These are phyloP conservation scores for Polypterus senegalus DNA, from an alignment of 2,113 vertebrate species.

Conservation along the genomic window DNA sequence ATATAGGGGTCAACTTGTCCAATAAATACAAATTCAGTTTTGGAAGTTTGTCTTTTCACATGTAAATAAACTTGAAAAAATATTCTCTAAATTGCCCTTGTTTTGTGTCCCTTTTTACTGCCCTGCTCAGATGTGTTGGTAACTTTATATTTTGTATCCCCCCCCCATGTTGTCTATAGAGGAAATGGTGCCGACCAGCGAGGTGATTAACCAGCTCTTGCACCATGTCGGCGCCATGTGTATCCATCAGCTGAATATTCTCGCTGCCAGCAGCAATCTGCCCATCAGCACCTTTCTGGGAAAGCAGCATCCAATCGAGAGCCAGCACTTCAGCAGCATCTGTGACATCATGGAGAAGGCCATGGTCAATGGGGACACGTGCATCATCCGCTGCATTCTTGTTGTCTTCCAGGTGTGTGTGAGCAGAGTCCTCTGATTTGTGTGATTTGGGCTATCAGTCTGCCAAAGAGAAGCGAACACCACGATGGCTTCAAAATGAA, in stretches of 20 bases:
- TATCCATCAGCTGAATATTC: conserved; percentile 90
- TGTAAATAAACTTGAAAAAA: too few species aligned
- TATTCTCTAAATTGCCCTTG: background rate
- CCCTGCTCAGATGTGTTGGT: too few species aligned
- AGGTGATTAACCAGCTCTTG: conserved; percentile 91
- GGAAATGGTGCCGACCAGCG: conserved; percentile 75
- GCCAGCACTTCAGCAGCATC: conserved; percentile 87
- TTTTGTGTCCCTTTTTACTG: background rate
- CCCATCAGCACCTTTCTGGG: conserved; percentile 76
- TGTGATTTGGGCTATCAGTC: too few species aligned
- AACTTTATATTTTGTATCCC: background rate
- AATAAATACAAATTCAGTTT: too few species aligned
- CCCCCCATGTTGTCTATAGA: conserved; percentile 44
- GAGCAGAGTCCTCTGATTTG: background rate
- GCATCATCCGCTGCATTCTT: conserved; percentile 90
- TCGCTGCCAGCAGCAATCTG: conserved; percentile 73
- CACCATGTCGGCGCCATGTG: conserved; percentile 98
- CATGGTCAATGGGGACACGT: conserved; percentile 88
- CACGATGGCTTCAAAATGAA: too few species aligned
- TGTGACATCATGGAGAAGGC: conserved; percentile 98
- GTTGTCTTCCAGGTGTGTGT: conserved; percentile 85
- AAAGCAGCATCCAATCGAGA: conserved; percentile 90
- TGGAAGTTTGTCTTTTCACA: too few species aligned
- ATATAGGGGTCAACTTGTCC: too few species aligned
- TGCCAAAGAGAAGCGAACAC: too few species aligned